Evolutionary conservation across 1,140 invertebrate genomes (phyloP), one percentile per base, ranked within the genome.

Genomic region (Sesamia nonagrioides): DNA sequence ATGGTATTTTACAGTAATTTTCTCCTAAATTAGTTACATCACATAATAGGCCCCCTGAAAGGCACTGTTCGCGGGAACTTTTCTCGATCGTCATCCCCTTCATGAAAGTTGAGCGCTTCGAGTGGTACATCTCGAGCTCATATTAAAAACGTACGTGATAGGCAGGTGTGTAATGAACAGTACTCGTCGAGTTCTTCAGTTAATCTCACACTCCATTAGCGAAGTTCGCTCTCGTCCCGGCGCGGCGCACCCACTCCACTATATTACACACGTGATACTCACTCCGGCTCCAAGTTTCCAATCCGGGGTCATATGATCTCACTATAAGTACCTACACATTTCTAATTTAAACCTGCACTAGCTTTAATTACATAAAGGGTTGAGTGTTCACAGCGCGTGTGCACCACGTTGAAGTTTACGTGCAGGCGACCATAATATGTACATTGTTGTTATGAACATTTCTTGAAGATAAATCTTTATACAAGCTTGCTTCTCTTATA

Each of bases 131-230:
- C 35, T 63, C 69, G 50, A 45, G 50, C 66, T 63, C 77, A 80
- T 82, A 84, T 84, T 84, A 83, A 82, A 82, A 82, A 80, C 78
- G 74, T 77, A 58, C 72, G 54, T 50, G 9, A 68, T n/a, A 11
- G 18, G 33, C 69, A 48, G 54, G 17, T 17, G 56, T 48, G 61
- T 82, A 81, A 80, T 84, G 77, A 82, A 80, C 81, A 80, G 76
- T 42, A 5, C 50, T 35, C n/a, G 18, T 69, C 60, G 17, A 83
- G 42, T n/a, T 42, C 74, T 82, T 79, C 54, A 40, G 71, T 58
- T 73, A 40, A 80, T 83, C 77, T 52, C 83, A 56, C 73, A 80
- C 81, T 83, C 54, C 85, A 84, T 86, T 86, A 86, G 81, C 68
- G 77, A 84, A 81, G 66, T 83, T 80, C 13, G 35, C n/a, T 18